Conservation (phyloP, 2,797 vertebrate genomes). For the Hephaestus fuliginosus region DNA sequence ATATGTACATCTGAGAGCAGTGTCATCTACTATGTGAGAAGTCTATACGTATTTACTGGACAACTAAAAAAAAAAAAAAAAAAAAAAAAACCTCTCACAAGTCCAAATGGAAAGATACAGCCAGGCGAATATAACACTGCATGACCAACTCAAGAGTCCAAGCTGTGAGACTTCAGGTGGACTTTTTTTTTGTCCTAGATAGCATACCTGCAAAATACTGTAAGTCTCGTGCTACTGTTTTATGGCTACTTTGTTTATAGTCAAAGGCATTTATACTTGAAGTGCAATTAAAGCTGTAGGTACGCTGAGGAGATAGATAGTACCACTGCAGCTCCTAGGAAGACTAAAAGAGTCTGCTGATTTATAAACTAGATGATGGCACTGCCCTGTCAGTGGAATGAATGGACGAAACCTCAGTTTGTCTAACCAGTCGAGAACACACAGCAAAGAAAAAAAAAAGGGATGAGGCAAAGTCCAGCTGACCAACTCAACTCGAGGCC, state of each 20-base stretch:
- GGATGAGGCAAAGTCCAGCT: conserved; percentile 51
- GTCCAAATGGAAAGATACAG: conserved; percentile 44
- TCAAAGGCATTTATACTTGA: conserved; percentile 83
- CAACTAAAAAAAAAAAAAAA: conserved; percentile 24
- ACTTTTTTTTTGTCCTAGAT: conserved; percentile 40
- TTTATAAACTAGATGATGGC: conserved; percentile 66
- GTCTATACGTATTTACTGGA: conserved; percentile 48
- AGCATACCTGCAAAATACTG: conserved; percentile 65
- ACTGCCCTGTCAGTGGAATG: conserved; percentile 71
- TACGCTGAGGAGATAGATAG: conserved; percentile 65
- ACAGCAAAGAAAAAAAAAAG: conserved; percentile 7
- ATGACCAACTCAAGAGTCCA: conserved; percentile 54
- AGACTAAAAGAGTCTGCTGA: conserved; percentile 79
- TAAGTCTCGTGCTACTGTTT: conserved; percentile 76
- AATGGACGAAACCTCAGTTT: conserved; percentile 60
- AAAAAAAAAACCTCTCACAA: conserved; percentile 27
- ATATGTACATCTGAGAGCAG: conserved; percentile 67
- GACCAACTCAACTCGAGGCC: conserved; percentile 37
- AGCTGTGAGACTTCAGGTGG: conserved; percentile 53
- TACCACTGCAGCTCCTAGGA: conserved; percentile 80
- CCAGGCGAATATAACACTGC: conserved; percentile 51
- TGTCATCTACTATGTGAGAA: conserved; percentile 43
- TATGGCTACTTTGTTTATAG: conserved; percentile 83
- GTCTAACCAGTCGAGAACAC: conserved; percentile 43
- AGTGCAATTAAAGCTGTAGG: conserved; percentile 85